phyloP scores from a whole-genome alignment of 2,888 invertebrate genomes.

The Lathronympha strigana region DNA sequence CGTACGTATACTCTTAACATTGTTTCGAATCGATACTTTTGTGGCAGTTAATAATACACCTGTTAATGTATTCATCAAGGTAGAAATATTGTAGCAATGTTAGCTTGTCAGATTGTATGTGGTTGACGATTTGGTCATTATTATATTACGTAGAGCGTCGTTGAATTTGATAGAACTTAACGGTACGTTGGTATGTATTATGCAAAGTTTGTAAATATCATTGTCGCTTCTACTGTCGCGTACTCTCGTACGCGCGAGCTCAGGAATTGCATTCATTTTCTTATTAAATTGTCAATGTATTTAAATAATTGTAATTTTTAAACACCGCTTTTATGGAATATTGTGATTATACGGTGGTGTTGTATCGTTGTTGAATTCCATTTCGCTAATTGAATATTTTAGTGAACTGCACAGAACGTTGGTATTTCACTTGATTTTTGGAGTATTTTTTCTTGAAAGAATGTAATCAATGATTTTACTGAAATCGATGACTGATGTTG shows the following conservation, averaged over 20 bases:
- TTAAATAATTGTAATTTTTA: slow-evolving; percentile 69
- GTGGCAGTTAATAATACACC: slow-evolving; percentile 77
- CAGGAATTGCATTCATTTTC: slow-evolving; percentile 80
- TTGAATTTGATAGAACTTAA: slow-evolving; percentile 72
- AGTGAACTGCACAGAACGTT: slow-evolving; percentile 83
- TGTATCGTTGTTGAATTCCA: slow-evolving; percentile 75
- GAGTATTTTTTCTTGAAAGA: slow-evolving; percentile 78
- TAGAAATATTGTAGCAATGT: slow-evolving; percentile 78
- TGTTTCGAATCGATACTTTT: slow-evolving; percentile 74
- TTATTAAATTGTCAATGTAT: slow-evolving; percentile 61
- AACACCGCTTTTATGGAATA: slow-evolving; percentile 66
- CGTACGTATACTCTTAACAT: slow-evolving; percentile 65
- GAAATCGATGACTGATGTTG: slow-evolving; percentile 76
- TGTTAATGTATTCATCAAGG: slow-evolving; percentile 81
- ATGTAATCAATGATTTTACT: slow-evolving; percentile 77
- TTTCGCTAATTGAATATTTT: slow-evolving; percentile 72
- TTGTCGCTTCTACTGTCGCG: slow-evolving; percentile 65
- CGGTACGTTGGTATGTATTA: slow-evolving; percentile 58
- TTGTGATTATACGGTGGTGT: slow-evolving; percentile 60
- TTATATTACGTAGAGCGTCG: slow-evolving; percentile 70
- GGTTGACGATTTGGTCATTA: slow-evolving; percentile 71
- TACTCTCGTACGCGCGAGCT: slow-evolving; percentile 59
- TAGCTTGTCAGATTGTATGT: slow-evolving; percentile 78
- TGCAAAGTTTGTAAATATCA: slow-evolving; percentile 66
- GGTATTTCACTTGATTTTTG: slow-evolving; percentile 83